Percentiles rank a stretch among this genome's conserved stretches.
Evolutionary conservation across 2,797 vertebrate genomes (phyloP).

Genomic region (Lepilemur septentrionalis): DNA sequence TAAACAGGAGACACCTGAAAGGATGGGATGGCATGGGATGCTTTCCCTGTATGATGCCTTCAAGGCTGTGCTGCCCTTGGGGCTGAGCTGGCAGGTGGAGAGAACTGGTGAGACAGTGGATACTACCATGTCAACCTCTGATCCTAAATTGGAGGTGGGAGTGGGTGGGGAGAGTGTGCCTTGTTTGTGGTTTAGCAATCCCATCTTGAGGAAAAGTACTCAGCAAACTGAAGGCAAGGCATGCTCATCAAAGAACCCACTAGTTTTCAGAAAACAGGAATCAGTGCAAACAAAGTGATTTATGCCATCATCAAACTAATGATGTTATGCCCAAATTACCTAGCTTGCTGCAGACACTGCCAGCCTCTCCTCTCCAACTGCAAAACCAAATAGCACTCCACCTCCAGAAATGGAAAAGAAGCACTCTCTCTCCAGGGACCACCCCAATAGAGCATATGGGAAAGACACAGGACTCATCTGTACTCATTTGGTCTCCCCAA

Average conservation of each 20-base stretch:
- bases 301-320: not conserved
- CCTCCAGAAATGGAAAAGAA: constrained; percentile 22
- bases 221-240: not conserved
- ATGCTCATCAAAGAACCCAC: not conserved
- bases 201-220: constrained; percentile 1
- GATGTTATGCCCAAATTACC: not conserved
- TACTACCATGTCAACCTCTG: not conserved
- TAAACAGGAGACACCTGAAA: not conserved
- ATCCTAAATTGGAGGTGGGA: not conserved
- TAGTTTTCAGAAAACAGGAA: not conserved
- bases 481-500: not conserved
- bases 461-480: not conserved
- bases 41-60: not conserved
- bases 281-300: constrained; percentile 37
- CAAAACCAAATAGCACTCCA: constrained; percentile 37
- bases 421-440: not conserved
- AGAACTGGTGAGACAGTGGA: not conserved
- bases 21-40: not conserved
- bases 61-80: no score
- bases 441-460: not conserved
- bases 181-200: not conserved
- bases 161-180: not conserved
- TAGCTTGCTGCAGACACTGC: not conserved
- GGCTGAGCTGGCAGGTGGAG: not conserved
- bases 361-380: not conserved